Evolutionary conservation across 1,140 invertebrate species (phyloP).

Genomic region (Gonatopus flavifemur): DNA sequence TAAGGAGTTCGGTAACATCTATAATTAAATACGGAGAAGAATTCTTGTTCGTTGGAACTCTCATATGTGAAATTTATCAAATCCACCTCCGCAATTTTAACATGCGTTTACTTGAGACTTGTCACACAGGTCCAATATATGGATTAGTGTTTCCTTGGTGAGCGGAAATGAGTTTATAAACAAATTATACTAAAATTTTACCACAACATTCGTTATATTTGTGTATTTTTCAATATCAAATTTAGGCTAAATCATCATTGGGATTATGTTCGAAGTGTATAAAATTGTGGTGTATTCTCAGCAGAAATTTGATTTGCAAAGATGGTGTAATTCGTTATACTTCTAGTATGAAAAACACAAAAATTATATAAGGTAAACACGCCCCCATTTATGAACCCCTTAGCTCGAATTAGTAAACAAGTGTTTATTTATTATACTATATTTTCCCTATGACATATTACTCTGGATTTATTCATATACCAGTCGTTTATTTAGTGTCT

Average conservation of each 20-base stretch:
- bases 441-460: no score
- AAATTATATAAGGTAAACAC: no score
- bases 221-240: no score
- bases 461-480: no score
- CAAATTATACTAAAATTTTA: background rate
- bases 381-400: no score
- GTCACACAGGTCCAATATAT: slow-evolving; percentile 78
- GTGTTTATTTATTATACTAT: no score
- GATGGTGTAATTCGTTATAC: no score
- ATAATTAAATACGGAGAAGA: slow-evolving; percentile 62
- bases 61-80: slow-evolving; percentile 79
- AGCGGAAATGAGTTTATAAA: slow-evolving; percentile 44
- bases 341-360: no score
- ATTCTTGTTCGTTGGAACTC: slow-evolving; percentile 71
- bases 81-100: slow-evolving; percentile 73
- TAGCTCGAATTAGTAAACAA: no score
- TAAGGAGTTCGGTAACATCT: slow-evolving; percentile 68
- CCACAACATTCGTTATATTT: background rate
- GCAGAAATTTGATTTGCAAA: no score
- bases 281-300: no score
- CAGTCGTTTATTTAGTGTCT: no score
- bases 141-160: slow-evolving; percentile 83
- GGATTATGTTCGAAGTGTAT: background rate
- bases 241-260: background rate
- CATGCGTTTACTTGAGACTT: slow-evolving; percentile 73